phyloP scores from a whole-genome alignment of 1,140 invertebrate species.

The Tetramorium parvispinum region DNA sequence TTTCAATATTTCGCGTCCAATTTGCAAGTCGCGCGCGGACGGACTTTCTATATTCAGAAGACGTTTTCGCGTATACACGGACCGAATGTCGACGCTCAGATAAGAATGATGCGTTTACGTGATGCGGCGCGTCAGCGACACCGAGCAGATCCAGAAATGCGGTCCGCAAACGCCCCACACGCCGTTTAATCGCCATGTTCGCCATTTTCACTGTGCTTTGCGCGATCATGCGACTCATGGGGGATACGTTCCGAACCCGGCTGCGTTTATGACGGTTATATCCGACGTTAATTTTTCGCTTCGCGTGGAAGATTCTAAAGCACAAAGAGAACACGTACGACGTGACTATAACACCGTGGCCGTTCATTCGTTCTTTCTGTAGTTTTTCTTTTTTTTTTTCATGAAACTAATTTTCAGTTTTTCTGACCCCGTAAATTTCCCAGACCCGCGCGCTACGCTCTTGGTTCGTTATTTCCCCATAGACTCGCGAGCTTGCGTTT shows the following conservation, averaged over 20 bases:
- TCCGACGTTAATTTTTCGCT: constrained; percentile 30
- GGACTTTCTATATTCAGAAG: constrained; percentile 46
- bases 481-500: constrained; percentile 52
- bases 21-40: constrained; percentile 29
- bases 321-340: constrained; percentile 25
- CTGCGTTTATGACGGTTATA: constrained; percentile 13
- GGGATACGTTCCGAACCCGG: not conserved
- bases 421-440: constrained; percentile 56
- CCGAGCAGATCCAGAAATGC: not conserved
- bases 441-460: constrained; percentile 11
- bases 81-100: not conserved
- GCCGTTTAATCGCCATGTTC: not conserved
- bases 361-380: not conserved
- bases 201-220: not conserved
- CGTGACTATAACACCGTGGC: not conserved
- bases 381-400: constrained; percentile 49
- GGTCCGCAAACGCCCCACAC: not conserved
- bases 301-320: not conserved
- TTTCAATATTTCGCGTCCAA: constrained; percentile 60
- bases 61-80: not conserved
- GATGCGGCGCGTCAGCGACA: not conserved
- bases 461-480: constrained; percentile 54
- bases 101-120: constrained; percentile 1
- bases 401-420: constrained; percentile 60
- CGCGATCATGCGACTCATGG: constrained; percentile 22